Evolutionary conservation across 2,888 invertebrate genomes (phyloP).

Genomic region (Nephrotoma appendiculata): DNA sequence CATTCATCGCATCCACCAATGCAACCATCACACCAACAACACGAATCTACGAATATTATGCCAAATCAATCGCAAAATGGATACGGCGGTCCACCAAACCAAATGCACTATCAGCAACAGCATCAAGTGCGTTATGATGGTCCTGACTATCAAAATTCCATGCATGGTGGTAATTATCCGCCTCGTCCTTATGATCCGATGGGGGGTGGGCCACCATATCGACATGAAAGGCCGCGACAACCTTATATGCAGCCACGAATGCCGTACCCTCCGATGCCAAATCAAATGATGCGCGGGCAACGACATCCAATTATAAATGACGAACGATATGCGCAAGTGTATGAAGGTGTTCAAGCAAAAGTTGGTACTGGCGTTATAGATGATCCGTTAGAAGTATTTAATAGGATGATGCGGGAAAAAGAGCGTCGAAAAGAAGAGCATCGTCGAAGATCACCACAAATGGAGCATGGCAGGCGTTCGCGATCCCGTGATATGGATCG

Average conservation of each 20-base stretch:
- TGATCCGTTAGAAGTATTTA: constrained; percentile 76
- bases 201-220: not conserved
- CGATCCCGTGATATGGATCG: constrained; percentile 22
- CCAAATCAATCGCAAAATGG: not conserved
- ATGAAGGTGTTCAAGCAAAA: constrained; percentile 29
- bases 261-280: constrained; percentile 16
- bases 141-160: constrained; percentile 13
- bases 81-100: not conserved
- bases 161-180: constrained; percentile 14
- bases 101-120: constrained; percentile 1
- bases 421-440: constrained; percentile 39
- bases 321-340: constrained; percentile 24
- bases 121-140: constrained; percentile 11
- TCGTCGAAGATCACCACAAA: constrained; percentile 34
- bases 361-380: constrained; percentile 45
- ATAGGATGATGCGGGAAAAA: constrained; percentile 73
- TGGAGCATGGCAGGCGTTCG: constrained; percentile 25
- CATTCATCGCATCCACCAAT: not conserved
- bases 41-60: not conserved
- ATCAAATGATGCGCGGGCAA: constrained; percentile 10
- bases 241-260: constrained; percentile 9
- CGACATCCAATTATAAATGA: constrained; percentile 19
- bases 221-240: not conserved
- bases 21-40: not conserved
- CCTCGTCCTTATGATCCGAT: constrained; percentile 10